Evolutionary conservation across 35 echinoderm and acorn worm species (phyloP).

Genomic region (Ophioderma brevispina): DNA sequence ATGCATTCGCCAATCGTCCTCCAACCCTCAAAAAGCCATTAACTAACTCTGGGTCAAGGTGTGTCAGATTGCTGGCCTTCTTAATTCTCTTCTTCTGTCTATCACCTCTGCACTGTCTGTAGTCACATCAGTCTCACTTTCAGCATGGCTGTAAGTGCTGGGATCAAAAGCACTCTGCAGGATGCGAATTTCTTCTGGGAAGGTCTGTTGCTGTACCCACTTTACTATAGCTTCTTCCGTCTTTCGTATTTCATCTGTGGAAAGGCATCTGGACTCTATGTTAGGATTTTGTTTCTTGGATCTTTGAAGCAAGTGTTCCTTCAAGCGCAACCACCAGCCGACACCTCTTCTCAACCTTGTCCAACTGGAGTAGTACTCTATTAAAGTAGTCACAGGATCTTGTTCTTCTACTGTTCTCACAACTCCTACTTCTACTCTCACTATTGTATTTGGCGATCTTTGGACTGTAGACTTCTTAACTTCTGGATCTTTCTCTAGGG

Average conservation of each 20-base stretch:
- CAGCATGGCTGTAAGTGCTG: too few species aligned
- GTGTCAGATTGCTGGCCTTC: conserved; percentile 30
- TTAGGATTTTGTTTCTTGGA: not conserved
- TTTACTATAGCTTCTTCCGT: conserved; percentile 24
- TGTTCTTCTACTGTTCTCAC: not conserved
- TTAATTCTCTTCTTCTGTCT: not conserved
- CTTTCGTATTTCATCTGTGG: conserved; percentile 24
- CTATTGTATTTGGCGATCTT: not conserved
- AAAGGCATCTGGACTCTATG: not conserved
- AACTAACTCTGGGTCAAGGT: conserved; percentile 49
- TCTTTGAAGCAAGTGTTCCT: conserved; percentile 14
- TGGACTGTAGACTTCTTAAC: not conserved
- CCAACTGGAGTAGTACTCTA: conserved; percentile 37
- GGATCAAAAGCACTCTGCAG: not conserved
- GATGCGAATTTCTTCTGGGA: conserved; percentile 34
- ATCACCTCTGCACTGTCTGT: not conserved
- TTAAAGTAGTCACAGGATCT: conserved; percentile 14
- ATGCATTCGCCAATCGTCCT: conserved; percentile 41
- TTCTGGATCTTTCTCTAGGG: too few species aligned
- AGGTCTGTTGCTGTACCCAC: conserved; percentile 14
- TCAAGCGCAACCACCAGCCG: conserved; percentile 27
- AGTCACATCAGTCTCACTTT: not conserved
- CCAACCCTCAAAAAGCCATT: conserved; percentile 40
- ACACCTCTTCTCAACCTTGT: conserved; percentile 27
- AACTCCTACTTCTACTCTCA: not conserved